These are phyloP conservation scores for Mythimna ferrago DNA, from an alignment of 2,888 invertebrate genomes.

Conservation along the genomic window DNA sequence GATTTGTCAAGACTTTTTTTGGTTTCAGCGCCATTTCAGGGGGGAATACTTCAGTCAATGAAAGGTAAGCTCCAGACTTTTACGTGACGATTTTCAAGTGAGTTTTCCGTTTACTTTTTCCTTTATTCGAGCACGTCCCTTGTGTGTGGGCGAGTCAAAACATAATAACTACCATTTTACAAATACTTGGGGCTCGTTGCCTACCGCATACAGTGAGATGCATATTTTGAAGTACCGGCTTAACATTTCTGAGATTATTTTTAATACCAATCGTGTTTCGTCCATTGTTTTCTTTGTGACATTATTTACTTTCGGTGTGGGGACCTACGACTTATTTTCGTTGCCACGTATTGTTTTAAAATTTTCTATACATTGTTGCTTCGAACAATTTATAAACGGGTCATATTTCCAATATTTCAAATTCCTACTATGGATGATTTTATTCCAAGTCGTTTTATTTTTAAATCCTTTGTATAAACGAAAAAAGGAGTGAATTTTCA, in stretches of 20 bases:
- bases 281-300: slow-evolving; percentile 87
- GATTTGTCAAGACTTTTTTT: slow-evolving; percentile 67
- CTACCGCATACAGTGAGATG: slow-evolving; percentile 86
- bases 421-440: not conserved
- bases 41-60: slow-evolving; percentile 53
- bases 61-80: slow-evolving; percentile 58
- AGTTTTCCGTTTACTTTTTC: slow-evolving; percentile 72
- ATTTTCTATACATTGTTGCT: slow-evolving; percentile 53
- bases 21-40: slow-evolving; percentile 61
- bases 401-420: slow-evolving; percentile 16
- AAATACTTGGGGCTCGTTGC: slow-evolving; percentile 77
- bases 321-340: slow-evolving; percentile 67
- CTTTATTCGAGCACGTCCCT: slow-evolving; percentile 77
- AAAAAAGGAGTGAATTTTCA: not conserved
- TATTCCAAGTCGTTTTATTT: not conserved
- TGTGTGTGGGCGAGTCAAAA: slow-evolving; percentile 86
- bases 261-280: slow-evolving; percentile 80
- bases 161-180: slow-evolving; percentile 83
- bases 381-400: slow-evolving; percentile 55
- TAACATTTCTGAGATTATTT: slow-evolving; percentile 79
- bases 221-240: slow-evolving; percentile 85
- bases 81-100: slow-evolving; percentile 75
- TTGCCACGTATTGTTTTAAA: slow-evolving; percentile 69
- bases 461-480: not conserved
- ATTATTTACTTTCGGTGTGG: slow-evolving; percentile 79